Conservation (phyloP, 2,888 invertebrate genomes). For the Torymus aiolomorphi region DNA sequence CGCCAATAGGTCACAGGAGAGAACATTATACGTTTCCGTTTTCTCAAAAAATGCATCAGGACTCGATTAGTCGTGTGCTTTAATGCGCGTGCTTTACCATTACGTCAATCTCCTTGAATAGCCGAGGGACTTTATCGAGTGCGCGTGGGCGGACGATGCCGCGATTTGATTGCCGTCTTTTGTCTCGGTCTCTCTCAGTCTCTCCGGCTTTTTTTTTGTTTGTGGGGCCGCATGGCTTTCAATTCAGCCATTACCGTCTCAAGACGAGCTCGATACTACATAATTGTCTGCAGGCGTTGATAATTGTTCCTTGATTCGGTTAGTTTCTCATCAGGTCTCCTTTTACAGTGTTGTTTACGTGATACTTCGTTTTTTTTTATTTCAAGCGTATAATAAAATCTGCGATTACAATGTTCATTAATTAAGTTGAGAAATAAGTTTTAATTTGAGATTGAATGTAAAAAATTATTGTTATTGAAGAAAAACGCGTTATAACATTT, state of each 20-base stretch:
- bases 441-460: no score
- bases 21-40: neutral
- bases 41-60: conserved; percentile 24
- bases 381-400: no score
- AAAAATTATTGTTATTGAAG: no score
- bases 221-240: neutral
- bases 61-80: neutral
- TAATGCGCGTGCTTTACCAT: neutral
- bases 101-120: conserved; percentile 5
- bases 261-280: neutral
- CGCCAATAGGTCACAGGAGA: no score
- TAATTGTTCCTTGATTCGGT: conserved; percentile 26
- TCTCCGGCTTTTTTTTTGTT: neutral
- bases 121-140: neutral
- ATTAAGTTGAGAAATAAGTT: no score
- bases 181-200: neutral
- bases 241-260: conserved; percentile 31
- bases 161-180: neutral
- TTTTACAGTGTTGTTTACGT: no score
- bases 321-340: neutral
- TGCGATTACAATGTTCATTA: no score
- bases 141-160: conserved; percentile 7
- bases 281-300: conserved; percentile 6
- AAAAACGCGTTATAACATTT: no score
- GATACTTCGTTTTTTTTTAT: no score